Base-by-base conservation (phyloP, 2,113 vertebrate species). In the Hippocampus guttulatus region DNA sequence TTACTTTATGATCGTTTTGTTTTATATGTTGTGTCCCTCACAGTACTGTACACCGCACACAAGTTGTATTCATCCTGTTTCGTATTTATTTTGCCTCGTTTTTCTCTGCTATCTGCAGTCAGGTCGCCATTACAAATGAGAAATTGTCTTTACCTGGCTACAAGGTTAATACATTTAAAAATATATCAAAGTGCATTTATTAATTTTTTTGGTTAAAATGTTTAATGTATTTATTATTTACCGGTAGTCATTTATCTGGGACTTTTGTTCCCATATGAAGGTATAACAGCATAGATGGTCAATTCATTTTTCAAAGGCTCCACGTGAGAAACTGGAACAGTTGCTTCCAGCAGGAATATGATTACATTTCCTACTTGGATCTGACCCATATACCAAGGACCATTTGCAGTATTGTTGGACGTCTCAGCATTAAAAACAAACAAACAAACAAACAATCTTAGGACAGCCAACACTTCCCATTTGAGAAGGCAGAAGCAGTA, bases 361-460 rank as follows among this genome's bases (percentile, higher is more conserved):
- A 41, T 64, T 21, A 45, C 16, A 45, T 45, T 14, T 27, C 12
- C 41, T 27, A 14, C 41, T 65, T 65, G 23, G 43, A 47, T 47
- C 27, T 65, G 64, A 65, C 64, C 64, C 64, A 65, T 23, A 65
- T 65, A 18, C 43, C 64, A 65, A 33, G 27, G 16, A 49, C 21
- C n/a, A 25, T 65, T 27, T 47, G 15, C 47, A 43, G 23, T 65
- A 27, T 65, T 65, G 47, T 65, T 27, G 40, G 43, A 65, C 3
- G 15, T 47, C n/a, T 27, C 64, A 47, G 12, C n/a, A 25, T 25
- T 5, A 41, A 43, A 43, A 41, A 9, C 7, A 16, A 27, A 27
- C 1, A 15, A 15, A 62, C 21, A n/a, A 1, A 54, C 9, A n/a
- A 27, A 16, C 40, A 5, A 45, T 41, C 40, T 64, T 3, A 12